Base-by-base conservation (phyloP, 1,140 invertebrate genomes). In the Batillaria attramentaria region DNA sequence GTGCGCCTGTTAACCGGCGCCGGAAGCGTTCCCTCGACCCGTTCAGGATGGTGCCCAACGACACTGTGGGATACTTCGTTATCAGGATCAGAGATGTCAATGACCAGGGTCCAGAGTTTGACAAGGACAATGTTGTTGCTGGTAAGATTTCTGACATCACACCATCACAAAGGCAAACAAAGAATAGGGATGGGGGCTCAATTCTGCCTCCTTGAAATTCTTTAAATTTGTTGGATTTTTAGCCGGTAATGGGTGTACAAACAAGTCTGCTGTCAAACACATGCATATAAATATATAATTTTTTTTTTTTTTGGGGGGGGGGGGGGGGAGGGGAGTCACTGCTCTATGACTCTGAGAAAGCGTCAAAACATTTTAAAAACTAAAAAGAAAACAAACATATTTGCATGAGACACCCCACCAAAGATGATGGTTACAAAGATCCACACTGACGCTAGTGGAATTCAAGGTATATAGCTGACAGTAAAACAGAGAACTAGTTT, bases 61-160 rank as follows among this genome's bases (percentile, higher is more conserved):
- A 76, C 39, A 78, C 72, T 35, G 81, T 87, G 0, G 80, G 77
- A 1, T 87, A 84, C 46, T 31, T 87, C 16, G 13, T 79, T 37
- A 73, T 87, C 20, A 72, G 37, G 2, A 66, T 87, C 0, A 43
- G 43, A 24, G 86, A 87, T 78, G 13, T 69, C 10, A 87, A 87
- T 79, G 86, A 87, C 42, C 82, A 85, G 54, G 81, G 84, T 41
- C 84, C 86, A 2, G 65, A 18, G 1, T 87, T 87, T 50, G 46
- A 66, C 6, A 5, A 76, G 13, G 66, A 68, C 24, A 20, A 2
- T 31, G 33, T 72, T 5, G 57, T 37, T 50, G 79, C 70, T 78
- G 83, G 86, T 87, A 76, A 69, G 41, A 31, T 20, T 35, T 28
- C n/a, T 41, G 6, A 39, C 31, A 37, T 18, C 10, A 37, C 31